Base-by-base conservation (phyloP, 2,888 invertebrate species). In the Polyploca ridens region DNA sequence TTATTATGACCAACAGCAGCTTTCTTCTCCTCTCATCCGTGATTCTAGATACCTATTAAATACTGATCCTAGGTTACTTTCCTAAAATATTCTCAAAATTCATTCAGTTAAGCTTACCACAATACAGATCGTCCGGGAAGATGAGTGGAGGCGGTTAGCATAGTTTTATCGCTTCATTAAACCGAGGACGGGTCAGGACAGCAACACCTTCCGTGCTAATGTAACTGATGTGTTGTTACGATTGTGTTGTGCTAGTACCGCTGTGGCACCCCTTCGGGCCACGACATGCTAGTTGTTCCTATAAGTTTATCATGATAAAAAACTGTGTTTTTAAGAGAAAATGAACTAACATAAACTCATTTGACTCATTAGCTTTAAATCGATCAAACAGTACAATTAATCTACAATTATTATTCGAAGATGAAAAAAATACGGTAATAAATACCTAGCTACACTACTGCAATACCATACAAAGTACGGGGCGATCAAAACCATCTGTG, bases 191-290 rank as follows among this genome's bases (percentile, higher is more conserved):
- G 75, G 77, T 79, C 77, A 79, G 73, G 78, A 77, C 69, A 68
- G 83, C 86, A 82, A 91, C 92, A 88, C 91, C 89, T 90, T 79
- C 83, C 85, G 87, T 85, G 90, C 87, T 90, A 91, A 90, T 88
- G 90, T 81, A 69, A 65, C 82, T 75, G 90, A 92, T 91, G 81
- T 79, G 83, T 82, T 73, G 76, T 72, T 72, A 75, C 74, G 91
- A 92, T 92, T 87, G 85, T 71, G 76, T 64, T 60, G 64, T 70
- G 65, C 10, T 19, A 19, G 19, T 14, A 19, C n/a, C 54, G 6
- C 54, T 54, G 54, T 16, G 10, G 54, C 19, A 19, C 54, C 54
- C 16, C 49, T 19, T 19, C 19, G 3, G 10, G 54, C 54, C 54
- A 54, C 54, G 54, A 54, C 54, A 19, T 5, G 49, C 6, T 16